Evolutionary conservation across 2,797 vertebrate genomes (phyloP), one percentile per base, ranked within the genome.

Genomic region (Poecilia velifera): DNA sequence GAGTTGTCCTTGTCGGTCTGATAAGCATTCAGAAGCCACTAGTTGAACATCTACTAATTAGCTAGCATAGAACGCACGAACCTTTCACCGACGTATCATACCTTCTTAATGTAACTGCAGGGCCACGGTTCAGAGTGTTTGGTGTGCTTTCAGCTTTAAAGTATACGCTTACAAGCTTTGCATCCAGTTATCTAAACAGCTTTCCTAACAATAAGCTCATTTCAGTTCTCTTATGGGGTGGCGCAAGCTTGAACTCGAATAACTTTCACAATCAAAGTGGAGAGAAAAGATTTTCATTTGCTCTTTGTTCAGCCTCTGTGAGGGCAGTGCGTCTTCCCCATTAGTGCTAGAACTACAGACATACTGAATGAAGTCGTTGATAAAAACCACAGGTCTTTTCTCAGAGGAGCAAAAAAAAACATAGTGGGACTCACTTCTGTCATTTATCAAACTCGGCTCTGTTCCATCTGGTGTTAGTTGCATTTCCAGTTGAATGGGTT

Each of bases 401-500:
- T 47, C 74, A 68, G 80, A 87, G 84, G 1, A 79, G 82, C 31
- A 74, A 81, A 10, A n/a, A 51, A 53, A 2, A 51, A 28, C 14
- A 36, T 66, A 14, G 4, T 39, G 41, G 76, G 71, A 70, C 36
- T 66, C 46, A 83, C 72, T 86, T 88, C 77, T 85, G 85, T 84
- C 87, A 82, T 91, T 81, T 77, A 86, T 94, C 89, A 92, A 89
- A 77, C 72, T 79, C 68, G 74, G 73, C 82, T 86, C 89, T 88
- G 85, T 93, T 89, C 92, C 76, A 82, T 87, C 79, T 76, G 36
- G 73, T 77, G 89, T 87, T 88, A 79, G 89, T 91, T 87, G 85
- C 88, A 82, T 92, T 90, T 90, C 62, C 86, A 73, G 59, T 78
- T 95, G 85, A 95, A 95, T 94, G 84, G 91, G 55, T 89, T 92